Conservation (phyloP, 2,797 vertebrate genomes). For the Threskiornis aethiopicus region DNA sequence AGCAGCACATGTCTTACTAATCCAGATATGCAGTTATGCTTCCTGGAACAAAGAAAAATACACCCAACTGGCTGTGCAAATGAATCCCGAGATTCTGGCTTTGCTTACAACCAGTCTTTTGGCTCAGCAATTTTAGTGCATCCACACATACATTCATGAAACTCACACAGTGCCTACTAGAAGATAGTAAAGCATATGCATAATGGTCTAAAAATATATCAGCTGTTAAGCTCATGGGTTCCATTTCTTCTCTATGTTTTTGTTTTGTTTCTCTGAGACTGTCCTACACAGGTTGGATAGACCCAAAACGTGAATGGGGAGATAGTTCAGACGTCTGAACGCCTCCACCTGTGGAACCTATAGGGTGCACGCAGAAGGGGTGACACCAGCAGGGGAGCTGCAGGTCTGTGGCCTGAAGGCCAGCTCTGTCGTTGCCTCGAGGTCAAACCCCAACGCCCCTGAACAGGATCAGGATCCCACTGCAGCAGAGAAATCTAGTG, state of each 20-base stretch:
- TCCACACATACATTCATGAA: not conserved
- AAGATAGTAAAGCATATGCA: not conserved
- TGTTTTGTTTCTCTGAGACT: not conserved
- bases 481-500: not conserved
- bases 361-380: accelerated
- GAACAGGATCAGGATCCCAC: not conserved
- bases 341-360: not conserved
- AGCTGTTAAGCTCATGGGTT: not conserved
- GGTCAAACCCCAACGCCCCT: not conserved
- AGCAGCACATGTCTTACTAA: not conserved
- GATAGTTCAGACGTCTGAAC: not conserved
- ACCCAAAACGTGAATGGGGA: not conserved
- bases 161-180: not conserved
- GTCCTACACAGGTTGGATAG: not conserved
- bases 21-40: not conserved
- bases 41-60: not conserved
- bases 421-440: accelerated
- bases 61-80: not conserved
- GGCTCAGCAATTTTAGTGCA: not conserved
- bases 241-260: not conserved
- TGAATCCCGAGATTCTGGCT: not conserved
- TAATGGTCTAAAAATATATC: not conserved
- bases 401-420: not conserved
- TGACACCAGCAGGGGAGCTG: not conserved
- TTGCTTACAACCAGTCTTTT: not conserved